These are phyloP conservation scores for Pachymerium ferrugineum DNA, from an alignment of 2,888 invertebrate genomes.

Conservation along the genomic window DNA sequence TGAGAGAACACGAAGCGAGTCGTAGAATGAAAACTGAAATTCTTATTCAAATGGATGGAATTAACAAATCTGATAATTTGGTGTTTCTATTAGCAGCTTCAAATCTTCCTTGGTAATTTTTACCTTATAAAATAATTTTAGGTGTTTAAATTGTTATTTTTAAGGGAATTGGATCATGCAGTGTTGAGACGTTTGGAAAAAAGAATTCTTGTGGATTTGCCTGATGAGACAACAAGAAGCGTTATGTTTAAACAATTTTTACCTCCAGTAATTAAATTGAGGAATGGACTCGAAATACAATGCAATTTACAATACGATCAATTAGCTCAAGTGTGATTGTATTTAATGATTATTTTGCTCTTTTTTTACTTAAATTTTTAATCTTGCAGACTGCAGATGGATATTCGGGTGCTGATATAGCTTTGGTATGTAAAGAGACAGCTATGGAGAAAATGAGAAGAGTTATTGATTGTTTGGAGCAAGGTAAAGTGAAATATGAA, in stretches of 20 bases:
- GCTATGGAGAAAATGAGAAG: conserved; percentile 73
- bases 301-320: conserved; percentile 50
- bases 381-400: conserved; percentile 58
- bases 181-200: conserved; percentile 83
- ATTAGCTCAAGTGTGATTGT: conserved; percentile 45
- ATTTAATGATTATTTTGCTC: not conserved
- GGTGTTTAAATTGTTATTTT: conserved; percentile 25
- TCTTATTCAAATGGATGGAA: conserved; percentile 77
- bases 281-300: conserved; percentile 47
- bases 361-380: not conserved
- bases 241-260: conserved; percentile 59
- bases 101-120: conserved; percentile 86
- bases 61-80: conserved; percentile 57
- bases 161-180: conserved; percentile 79
- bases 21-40: conserved; percentile 83
- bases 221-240: conserved; percentile 60
- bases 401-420: conserved; percentile 84
- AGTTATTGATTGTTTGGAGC: conserved; percentile 54
- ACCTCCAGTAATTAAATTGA: conserved; percentile 45
- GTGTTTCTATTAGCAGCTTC: conserved; percentile 79
- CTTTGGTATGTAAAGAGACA: conserved; percentile 80
- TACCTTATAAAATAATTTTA: too few relatives aligned
- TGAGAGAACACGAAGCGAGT: conserved; percentile 74
- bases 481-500: conserved; percentile 36
- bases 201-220: conserved; percentile 72